Conservation (phyloP, 2,797 vertebrate species). For the Diglossa cyanea region DNA sequence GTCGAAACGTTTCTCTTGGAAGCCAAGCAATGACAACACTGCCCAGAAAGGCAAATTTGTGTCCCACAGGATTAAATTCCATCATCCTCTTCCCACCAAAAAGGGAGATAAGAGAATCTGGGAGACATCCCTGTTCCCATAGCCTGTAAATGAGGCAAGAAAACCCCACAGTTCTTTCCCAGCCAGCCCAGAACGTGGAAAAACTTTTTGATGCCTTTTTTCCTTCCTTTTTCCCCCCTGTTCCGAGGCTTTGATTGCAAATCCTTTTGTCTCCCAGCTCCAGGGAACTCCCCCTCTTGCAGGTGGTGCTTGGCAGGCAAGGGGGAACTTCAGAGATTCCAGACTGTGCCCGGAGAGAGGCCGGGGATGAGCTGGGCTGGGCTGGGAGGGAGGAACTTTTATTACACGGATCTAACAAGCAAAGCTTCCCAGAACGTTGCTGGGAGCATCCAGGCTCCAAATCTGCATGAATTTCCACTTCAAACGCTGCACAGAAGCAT, state of each 20-base stretch:
- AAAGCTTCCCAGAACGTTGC: constrained; percentile 28
- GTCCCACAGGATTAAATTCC: background rate
- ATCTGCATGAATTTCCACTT: constrained; percentile 66
- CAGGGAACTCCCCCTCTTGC: constrained; percentile 4
- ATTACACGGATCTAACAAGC: background rate
- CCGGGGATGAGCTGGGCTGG: background rate
- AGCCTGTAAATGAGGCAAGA: background rate
- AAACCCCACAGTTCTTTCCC: background rate
- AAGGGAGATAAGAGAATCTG: background rate
- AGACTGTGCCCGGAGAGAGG: background rate
- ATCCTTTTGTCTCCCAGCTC: constrained; percentile 38
- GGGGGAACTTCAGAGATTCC: background rate
- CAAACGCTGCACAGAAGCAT: background rate
- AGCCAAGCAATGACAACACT: background rate
- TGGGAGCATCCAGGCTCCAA: constrained; percentile 21
- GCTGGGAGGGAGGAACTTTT: background rate
- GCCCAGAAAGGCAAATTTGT: background rate
- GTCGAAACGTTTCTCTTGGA: background rate
- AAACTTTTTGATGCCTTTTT: background rate
- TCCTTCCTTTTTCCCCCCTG: fast-evolving
- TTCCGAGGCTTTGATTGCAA: constrained; percentile 24
- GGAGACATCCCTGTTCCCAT: background rate
- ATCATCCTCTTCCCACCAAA: background rate
- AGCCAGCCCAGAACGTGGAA: background rate
- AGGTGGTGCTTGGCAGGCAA: background rate